Evolutionary conservation across 1,140 invertebrate species (phyloP).

Genomic region (Penaeus chinensis): DNA sequence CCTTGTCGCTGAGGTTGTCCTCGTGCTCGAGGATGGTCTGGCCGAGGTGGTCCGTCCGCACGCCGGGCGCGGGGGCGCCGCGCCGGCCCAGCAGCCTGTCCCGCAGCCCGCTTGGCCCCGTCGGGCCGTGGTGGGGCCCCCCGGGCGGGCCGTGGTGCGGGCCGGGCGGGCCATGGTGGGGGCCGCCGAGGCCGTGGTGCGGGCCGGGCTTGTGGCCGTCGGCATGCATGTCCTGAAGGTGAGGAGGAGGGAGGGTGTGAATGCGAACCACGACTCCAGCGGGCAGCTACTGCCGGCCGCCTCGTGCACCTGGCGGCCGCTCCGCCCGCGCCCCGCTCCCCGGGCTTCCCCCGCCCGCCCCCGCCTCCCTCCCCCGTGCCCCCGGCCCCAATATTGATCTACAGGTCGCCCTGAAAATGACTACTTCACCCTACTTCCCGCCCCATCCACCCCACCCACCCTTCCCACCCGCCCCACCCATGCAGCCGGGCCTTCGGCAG

Average conservation of each 20-base stretch:
- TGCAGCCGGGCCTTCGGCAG: neutral
- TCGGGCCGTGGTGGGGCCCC: constrained; percentile 64
- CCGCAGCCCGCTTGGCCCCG: constrained; percentile 57
- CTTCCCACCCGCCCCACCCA: neutral
- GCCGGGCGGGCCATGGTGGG: constrained; percentile 39
- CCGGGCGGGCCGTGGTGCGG: constrained; percentile 67
- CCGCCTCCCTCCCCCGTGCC: neutral
- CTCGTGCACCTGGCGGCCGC: neutral
- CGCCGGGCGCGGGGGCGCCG: constrained; percentile 55
- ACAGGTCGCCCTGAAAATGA: constrained; percentile 3
- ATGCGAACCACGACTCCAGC: neutral
- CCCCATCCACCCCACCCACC: neutral
- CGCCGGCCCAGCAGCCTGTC: constrained; percentile 68
- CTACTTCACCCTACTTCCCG: no score
- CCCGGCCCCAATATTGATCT: constrained; percentile 37
- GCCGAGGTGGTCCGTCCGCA: constrained; percentile 60
- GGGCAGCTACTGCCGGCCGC: constrained; percentile 16
- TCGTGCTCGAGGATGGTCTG: constrained; percentile 81
- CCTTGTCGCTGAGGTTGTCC: constrained; percentile 88
- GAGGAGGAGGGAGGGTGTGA: constrained; percentile 10
- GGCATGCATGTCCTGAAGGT: constrained; percentile 42
- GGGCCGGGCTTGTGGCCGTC: constrained; percentile 54
- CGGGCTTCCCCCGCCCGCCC: neutral
- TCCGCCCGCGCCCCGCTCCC: neutral
- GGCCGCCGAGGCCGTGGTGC: constrained; percentile 46